Percentiles rank a stretch among this genome's conserved stretches.
These are phyloP conservation scores for Cyclophora punctaria DNA, from an alignment of 2,888 invertebrate species.

Conservation along the genomic window DNA sequence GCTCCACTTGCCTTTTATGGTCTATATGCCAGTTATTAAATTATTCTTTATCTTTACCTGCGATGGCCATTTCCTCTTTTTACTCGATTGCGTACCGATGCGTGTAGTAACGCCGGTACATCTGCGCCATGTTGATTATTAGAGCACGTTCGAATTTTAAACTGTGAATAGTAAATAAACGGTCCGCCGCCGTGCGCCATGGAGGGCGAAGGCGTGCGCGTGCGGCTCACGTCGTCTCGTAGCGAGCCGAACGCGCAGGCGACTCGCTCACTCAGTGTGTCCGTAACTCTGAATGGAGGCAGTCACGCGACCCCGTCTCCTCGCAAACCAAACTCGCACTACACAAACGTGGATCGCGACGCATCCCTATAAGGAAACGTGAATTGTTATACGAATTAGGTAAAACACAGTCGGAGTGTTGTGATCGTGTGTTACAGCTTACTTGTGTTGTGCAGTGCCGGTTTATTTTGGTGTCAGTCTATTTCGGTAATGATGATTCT, in stretches of 20 bases:
- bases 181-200: slow-evolving; percentile 47
- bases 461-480: slow-evolving; percentile 60
- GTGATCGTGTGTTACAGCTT: slow-evolving; percentile 33
- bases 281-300: slow-evolving; percentile 59
- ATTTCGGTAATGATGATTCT: slow-evolving; percentile 51
- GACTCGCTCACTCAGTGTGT: slow-evolving; percentile 48
- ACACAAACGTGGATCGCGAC: slow-evolving; percentile 32
- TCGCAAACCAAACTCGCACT: slow-evolving; percentile 19
- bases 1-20: slow-evolving; percentile 7
- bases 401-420: slow-evolving; percentile 25
- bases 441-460: slow-evolving; percentile 39
- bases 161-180: slow-evolving; percentile 71
- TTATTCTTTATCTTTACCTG: slow-evolving; percentile 20
- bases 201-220: slow-evolving; percentile 54
- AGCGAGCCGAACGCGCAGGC: slow-evolving; percentile 25
- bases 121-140: slow-evolving; percentile 58
- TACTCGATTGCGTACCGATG: slow-evolving; percentile 23
- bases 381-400: slow-evolving; percentile 24
- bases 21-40: slow-evolving; percentile 11
- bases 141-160: slow-evolving; percentile 62
- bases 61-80: slow-evolving; percentile 20
- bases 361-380: slow-evolving; percentile 33
- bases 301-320: slow-evolving; percentile 48
- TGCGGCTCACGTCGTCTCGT: slow-evolving; percentile 32
- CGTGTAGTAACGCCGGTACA: slow-evolving; percentile 33